A percentile compares a stretch with the other conserved stretches of the same genome.
These are phyloP conservation scores for Ceratina calcarata DNA, from an alignment of 1,140 invertebrate species.

Conservation along the genomic window DNA sequence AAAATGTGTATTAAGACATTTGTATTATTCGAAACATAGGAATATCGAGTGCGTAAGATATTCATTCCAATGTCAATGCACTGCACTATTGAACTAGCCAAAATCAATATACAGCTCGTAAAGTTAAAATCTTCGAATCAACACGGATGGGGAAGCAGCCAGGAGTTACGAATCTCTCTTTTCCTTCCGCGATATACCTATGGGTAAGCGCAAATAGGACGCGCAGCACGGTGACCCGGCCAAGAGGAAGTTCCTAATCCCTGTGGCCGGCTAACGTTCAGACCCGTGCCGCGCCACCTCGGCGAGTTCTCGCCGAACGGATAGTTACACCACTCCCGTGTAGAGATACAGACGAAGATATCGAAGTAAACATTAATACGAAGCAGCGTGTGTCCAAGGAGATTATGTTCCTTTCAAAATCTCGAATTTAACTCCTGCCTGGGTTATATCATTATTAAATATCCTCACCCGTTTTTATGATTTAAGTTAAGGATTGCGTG, in stretches of 20 bases:
- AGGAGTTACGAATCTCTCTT: slow-evolving; percentile 59
- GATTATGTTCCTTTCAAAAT: slow-evolving; percentile 71
- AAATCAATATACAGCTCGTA: background rate
- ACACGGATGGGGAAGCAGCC: slow-evolving; percentile 6
- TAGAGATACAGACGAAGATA: slow-evolving; percentile 75
- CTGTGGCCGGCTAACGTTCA: slow-evolving; percentile 77
- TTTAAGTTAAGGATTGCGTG: too few species aligned
- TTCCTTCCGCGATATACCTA: slow-evolving; percentile 60
- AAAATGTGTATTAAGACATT: too few species aligned
- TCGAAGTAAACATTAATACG: slow-evolving; percentile 79
- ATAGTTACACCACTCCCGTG: slow-evolving; percentile 69
- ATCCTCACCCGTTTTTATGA: too few species aligned
- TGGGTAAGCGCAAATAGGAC: slow-evolving; percentile 61
- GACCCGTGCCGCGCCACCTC: slow-evolving; percentile 63
- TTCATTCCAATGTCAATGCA: background rate
- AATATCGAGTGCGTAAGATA: too few species aligned
- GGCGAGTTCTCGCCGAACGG: slow-evolving; percentile 47
- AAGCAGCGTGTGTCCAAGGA: slow-evolving; percentile 71
- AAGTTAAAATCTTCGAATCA: slow-evolving; percentile 39
- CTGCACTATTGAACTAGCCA: background rate
- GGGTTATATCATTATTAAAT: too few species aligned
- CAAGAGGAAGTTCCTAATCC: slow-evolving; percentile 76
- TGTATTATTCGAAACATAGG: too few species aligned
- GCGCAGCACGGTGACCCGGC: slow-evolving; percentile 58
- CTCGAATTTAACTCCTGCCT: too few species aligned